These are phyloP conservation scores for Epizoanthus fatuus DNA, from an alignment of 92 coral and sea anemone species.

Conservation along the genomic window DNA sequence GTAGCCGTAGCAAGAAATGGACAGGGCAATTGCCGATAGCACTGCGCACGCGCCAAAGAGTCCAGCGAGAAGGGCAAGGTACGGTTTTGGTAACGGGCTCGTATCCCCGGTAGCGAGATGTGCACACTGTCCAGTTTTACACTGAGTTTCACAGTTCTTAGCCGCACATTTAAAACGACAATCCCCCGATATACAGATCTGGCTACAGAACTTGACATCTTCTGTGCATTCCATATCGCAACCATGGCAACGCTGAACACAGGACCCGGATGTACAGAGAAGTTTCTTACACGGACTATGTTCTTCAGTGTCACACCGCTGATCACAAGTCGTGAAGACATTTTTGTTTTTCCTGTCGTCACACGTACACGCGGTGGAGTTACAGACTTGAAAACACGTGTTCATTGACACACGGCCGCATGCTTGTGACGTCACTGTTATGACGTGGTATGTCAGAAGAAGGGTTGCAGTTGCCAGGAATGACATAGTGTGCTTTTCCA, in stretches of 20 bases:
- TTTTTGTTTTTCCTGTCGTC: slow-evolving; percentile 31
- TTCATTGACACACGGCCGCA: slow-evolving; percentile 56
- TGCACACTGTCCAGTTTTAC: slow-evolving; percentile 45
- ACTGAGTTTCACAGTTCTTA: slow-evolving; percentile 62
- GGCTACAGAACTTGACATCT: slow-evolving; percentile 86
- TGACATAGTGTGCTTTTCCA: not conserved
- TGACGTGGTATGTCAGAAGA: not conserved
- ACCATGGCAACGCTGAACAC: slow-evolving; percentile 83
- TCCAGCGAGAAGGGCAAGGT: slow-evolving; percentile 68
- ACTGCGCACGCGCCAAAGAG: slow-evolving; percentile 63
- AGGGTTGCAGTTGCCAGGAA: not conserved
- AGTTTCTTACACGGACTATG: slow-evolving; percentile 62
- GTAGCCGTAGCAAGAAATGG: slow-evolving; percentile 39
- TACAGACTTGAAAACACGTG: slow-evolving; percentile 82
- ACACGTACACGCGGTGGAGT: slow-evolving; percentile 73
- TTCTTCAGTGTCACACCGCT: slow-evolving; percentile 29
- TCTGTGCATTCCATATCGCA: slow-evolving; percentile 91
- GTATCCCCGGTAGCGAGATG: slow-evolving; percentile 39
- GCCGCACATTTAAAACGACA: slow-evolving; percentile 82
- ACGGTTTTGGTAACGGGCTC: slow-evolving; percentile 55
- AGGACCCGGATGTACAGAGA: slow-evolving; percentile 75
- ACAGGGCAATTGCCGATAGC: slow-evolving; percentile 52
- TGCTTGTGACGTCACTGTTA: slow-evolving; percentile 45
- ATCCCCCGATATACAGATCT: slow-evolving; percentile 81
- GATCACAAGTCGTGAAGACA: slow-evolving; percentile 71